Evolutionary conservation across 2,797 vertebrate genomes (phyloP).

Genomic region (Enteromius argenteus): DNA sequence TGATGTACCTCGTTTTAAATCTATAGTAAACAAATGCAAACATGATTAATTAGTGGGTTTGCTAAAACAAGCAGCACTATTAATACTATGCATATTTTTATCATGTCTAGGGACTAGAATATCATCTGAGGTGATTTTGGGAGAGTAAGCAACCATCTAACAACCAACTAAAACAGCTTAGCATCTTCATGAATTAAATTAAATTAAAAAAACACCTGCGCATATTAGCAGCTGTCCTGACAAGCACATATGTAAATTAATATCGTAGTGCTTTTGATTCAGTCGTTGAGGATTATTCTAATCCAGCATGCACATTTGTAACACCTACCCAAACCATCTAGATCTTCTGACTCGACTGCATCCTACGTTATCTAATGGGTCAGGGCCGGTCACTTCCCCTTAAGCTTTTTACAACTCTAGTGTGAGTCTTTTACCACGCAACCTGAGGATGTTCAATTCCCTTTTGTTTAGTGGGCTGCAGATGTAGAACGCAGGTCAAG

Average conservation of each 20-base stretch:
- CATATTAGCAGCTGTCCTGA: slow-evolving; percentile 3
- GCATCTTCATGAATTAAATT: not conserved
- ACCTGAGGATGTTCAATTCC: not conserved
- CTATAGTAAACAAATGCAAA: slow-evolving; percentile 4
- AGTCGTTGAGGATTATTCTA: not conserved
- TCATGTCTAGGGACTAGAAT: not conserved
- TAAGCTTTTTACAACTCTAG: slow-evolving; percentile 1
- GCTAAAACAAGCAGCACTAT: slow-evolving; percentile 7
- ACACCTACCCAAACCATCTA: not conserved
- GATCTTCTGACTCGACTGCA: not conserved
- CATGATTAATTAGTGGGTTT: not conserved
- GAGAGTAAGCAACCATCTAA: not conserved
- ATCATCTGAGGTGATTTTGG: not conserved
- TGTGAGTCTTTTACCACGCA: not conserved
- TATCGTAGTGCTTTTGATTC: not conserved
- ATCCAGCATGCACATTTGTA: not conserved
- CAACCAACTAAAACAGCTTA: not conserved
- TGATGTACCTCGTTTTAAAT: not conserved
- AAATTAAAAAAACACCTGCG: not conserved
- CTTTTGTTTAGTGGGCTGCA: slow-evolving; percentile 17
- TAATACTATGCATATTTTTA: not conserved
- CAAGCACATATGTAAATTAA: not conserved
- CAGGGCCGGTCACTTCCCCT: slow-evolving; percentile 1
- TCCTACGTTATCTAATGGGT: slow-evolving; percentile 1
- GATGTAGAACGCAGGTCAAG: slow-evolving; percentile 10